A percentile compares a stretch with the other conserved stretches of the same genome.
phyloP scores from a whole-genome alignment of 1,140 invertebrate species.

The Stegodyphus dumicola region DNA sequence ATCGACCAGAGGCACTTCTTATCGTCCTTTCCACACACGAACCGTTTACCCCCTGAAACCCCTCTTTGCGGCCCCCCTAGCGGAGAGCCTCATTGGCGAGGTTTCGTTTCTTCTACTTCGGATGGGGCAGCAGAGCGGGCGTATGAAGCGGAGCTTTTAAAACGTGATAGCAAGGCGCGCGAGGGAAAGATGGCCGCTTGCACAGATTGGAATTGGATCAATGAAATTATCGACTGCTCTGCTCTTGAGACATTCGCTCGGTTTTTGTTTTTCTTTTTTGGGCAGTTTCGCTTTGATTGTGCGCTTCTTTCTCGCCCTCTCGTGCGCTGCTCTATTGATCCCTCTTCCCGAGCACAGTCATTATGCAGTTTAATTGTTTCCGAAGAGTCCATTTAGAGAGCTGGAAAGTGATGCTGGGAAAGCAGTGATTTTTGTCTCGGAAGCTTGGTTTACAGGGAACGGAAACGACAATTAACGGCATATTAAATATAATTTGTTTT shows the following conservation, averaged over 20 bases:
- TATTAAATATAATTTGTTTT: too few species aligned
- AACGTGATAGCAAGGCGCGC: slow-evolving; percentile 25
- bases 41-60: slow-evolving; percentile 53
- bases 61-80: slow-evolving; percentile 18
- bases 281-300: slow-evolving; percentile 36
- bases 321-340: not conserved
- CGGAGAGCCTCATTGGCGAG: not conserved
- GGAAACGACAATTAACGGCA: not conserved
- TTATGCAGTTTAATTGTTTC: slow-evolving; percentile 56
- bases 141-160: slow-evolving; percentile 33
- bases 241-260: slow-evolving; percentile 32
- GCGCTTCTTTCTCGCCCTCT: slow-evolving; percentile 10
- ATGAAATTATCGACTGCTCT: slow-evolving; percentile 59
- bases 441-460: slow-evolving; percentile 14
- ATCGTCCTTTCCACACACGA: slow-evolving; percentile 60
- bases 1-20: slow-evolving; percentile 61
- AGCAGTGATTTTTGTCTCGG: too few species aligned
- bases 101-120: slow-evolving; percentile 47
- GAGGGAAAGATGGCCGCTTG: slow-evolving; percentile 47
- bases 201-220: slow-evolving; percentile 60
- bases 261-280: slow-evolving; percentile 4
- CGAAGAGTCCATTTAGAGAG: slow-evolving; percentile 49
- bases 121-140: slow-evolving; percentile 44
- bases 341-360: slow-evolving; percentile 39
- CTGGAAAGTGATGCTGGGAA: slow-evolving; percentile 45